Evolutionary conservation across 2,888 invertebrate genomes (phyloP).

Genomic region (Nomada ferruginata): DNA sequence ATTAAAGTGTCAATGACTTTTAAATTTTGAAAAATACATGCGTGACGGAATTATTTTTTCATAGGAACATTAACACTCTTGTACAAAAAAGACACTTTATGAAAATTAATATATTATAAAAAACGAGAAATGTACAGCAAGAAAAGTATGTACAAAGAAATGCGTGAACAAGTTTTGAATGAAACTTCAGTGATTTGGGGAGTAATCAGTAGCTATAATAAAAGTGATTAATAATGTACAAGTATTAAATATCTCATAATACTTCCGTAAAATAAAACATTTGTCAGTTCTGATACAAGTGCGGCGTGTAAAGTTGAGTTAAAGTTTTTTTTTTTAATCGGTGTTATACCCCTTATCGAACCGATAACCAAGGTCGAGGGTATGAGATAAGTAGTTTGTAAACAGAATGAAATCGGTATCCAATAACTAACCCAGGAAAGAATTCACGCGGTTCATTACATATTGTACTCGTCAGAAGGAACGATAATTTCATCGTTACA

Average conservation of each 20-base stretch:
- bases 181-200: too few relatives aligned
- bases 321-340: not conserved
- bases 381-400: not conserved
- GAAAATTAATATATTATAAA: too few relatives aligned
- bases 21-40: too few relatives aligned
- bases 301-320: not conserved
- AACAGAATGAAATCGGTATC: not conserved
- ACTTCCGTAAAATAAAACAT: not conserved
- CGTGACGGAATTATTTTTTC: too few relatives aligned
- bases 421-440: not conserved
- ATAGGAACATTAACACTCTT: too few relatives aligned
- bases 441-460: not conserved
- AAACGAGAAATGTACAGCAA: too few relatives aligned
- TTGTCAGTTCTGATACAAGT: not conserved
- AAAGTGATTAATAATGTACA: not conserved
- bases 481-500: too few relatives aligned
- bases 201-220: too few relatives aligned
- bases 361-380: conserved; percentile 8
- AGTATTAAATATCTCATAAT: not conserved
- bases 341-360: not conserved
- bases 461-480: not conserved
- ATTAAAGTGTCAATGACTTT: too few relatives aligned
- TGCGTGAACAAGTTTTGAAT: too few relatives aligned
- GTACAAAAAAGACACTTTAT: too few relatives aligned
- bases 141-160: too few relatives aligned